These are phyloP conservation scores for Biston stratarius DNA, from an alignment of 2,888 invertebrate species.

Conservation along the genomic window DNA sequence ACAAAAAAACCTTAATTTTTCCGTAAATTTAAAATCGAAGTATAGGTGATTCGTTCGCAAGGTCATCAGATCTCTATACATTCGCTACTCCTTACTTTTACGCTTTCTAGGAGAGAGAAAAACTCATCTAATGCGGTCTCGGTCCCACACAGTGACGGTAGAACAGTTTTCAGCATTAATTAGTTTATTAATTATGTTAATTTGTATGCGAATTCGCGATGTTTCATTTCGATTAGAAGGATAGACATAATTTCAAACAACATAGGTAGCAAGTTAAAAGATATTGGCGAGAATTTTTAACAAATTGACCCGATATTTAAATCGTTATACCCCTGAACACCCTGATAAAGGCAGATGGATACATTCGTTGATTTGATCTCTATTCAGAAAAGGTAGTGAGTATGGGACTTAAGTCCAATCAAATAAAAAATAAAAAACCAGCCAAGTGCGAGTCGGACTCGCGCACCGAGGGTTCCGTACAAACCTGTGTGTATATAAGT, in stretches of 20 bases:
- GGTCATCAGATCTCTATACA: background rate
- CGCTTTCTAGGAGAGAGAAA: slow-evolving; percentile 58
- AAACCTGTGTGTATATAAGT: no score
- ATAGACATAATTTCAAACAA: slow-evolving; percentile 66
- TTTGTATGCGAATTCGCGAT: slow-evolving; percentile 81
- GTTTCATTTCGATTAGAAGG: slow-evolving; percentile 77
- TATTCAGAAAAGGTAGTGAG: no score
- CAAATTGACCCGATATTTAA: background rate
- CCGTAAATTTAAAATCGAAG: no score
- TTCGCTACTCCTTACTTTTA: slow-evolving; percentile 6
- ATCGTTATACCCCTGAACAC: no score
- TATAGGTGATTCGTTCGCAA: background rate
- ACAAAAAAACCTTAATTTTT: no score
- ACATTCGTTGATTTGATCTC: no score
- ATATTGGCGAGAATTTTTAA: slow-evolving; percentile 41
- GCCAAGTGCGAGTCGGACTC: no score
- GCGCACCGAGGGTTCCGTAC: no score
- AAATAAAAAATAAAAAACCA: no score
- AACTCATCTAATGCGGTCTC: slow-evolving; percentile 38
- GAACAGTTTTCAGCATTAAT: slow-evolving; percentile 72
- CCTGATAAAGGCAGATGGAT: no score
- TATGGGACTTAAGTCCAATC: no score
- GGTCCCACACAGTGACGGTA: slow-evolving; percentile 72
- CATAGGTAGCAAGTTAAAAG: slow-evolving; percentile 38
- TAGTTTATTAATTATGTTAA: slow-evolving; percentile 84